phyloP scores from a whole-genome alignment of 2,888 invertebrate species.

The Geotrupes spiniger region DNA sequence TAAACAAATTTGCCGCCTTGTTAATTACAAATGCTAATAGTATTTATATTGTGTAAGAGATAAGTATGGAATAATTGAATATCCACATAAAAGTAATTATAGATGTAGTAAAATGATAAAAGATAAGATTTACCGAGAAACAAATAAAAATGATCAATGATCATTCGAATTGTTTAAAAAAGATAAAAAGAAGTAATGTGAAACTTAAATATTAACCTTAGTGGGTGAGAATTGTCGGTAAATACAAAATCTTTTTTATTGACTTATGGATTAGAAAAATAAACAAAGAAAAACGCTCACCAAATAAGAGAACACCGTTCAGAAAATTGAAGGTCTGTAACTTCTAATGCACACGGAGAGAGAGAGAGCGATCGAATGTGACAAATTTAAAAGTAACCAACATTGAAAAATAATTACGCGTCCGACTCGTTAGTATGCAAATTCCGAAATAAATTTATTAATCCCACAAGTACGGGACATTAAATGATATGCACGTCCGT shows the following conservation, averaged over 20 bases:
- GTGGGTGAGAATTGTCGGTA: constrained; percentile 36
- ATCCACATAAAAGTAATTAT: no score
- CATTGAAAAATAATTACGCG: neutral
- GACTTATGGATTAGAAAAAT: constrained; percentile 23
- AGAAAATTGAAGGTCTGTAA: neutral
- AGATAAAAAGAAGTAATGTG: constrained; percentile 22
- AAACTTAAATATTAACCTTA: constrained; percentile 24
- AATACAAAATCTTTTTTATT: constrained; percentile 29
- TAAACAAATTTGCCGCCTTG: no score
- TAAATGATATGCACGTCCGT: constrained; percentile 15
- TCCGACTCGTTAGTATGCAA: constrained; percentile 18
- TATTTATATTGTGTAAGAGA: no score
- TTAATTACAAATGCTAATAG: no score
- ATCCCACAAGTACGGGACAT: constrained; percentile 13
- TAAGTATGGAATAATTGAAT: no score
- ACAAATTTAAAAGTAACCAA: neutral
- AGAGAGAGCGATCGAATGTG: neutral
- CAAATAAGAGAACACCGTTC: constrained; percentile 14
- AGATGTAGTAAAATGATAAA: no score
- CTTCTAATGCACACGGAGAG: neutral
- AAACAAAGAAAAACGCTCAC: constrained; percentile 20
- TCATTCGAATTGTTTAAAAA: constrained; percentile 19
- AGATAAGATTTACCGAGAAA: no score
- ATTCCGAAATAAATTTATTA: constrained; percentile 16
- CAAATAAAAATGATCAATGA: neutral